Evolutionary conservation across 2,888 invertebrate genomes (phyloP).

Genomic region (Nebria brevicollis): DNA sequence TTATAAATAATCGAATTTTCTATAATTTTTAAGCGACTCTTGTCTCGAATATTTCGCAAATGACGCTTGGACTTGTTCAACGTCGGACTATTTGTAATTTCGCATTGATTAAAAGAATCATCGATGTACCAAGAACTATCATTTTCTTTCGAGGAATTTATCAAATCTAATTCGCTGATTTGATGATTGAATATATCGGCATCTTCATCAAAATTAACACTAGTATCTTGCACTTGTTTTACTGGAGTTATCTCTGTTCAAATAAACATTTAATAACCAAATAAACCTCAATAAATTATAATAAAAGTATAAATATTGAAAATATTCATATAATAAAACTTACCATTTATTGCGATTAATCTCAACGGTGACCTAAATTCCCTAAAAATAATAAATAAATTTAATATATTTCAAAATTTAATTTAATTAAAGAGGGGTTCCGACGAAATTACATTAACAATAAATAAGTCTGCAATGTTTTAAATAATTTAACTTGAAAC

Average conservation of each 20-base stretch:
- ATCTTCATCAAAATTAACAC: constrained; percentile 9
- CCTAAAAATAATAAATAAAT: background rate
- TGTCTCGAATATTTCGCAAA: background rate
- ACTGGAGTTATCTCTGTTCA: background rate
- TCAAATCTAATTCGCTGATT: constrained; percentile 29
- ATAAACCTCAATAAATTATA: background rate
- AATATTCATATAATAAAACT: background rate
- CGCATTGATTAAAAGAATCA: constrained; percentile 30
- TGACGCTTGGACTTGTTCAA: constrained; percentile 23
- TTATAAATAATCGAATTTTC: constrained; percentile 15
- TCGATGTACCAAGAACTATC: constrained; percentile 34
- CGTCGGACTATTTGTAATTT: constrained; percentile 35
- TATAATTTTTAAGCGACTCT: constrained; percentile 14
- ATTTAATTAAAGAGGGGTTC: no score
- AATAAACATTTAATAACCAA: background rate
- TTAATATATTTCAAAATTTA: background rate
- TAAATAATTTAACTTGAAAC: no score
- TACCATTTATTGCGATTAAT: background rate
- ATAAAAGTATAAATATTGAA: background rate
- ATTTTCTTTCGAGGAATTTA: constrained; percentile 29
- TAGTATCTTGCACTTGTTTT: background rate
- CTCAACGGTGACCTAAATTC: background rate
- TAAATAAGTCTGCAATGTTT: no score
- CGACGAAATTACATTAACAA: no score
- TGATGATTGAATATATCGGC: constrained; percentile 32